Evolutionary conservation across 2,797 vertebrate genomes (phyloP).

Genomic region (Danio albolineatus): DNA sequence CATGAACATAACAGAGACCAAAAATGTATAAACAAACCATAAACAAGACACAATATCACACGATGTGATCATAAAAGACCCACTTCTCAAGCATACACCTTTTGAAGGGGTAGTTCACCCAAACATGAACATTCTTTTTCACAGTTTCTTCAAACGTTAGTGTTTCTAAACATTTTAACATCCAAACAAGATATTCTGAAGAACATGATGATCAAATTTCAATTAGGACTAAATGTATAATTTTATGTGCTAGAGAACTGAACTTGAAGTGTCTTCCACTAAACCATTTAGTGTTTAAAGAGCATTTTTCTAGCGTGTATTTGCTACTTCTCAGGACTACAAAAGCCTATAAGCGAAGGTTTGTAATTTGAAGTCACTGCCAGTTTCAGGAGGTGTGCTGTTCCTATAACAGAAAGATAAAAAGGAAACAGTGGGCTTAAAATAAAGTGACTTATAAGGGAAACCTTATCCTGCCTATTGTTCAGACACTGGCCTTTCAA

Average conservation of each 20-base stretch:
- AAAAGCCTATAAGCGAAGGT: neutral
- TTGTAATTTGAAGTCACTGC: neutral
- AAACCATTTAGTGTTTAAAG: neutral
- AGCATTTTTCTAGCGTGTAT: neutral
- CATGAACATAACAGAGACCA: no score
- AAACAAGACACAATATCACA: neutral
- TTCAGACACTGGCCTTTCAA: constrained; percentile 56
- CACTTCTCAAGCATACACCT: no score
- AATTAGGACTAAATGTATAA: neutral
- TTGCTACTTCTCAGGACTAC: neutral
- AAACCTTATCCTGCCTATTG: constrained; percentile 67
- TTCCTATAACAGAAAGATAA: constrained; percentile 46
- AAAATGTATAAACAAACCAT: no score
- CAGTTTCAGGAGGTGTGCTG: constrained; percentile 16
- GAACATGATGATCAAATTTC: no score
- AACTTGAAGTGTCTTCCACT: neutral
- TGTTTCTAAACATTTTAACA: no score
- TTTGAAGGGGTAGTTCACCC: no score
- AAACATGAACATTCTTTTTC: no score
- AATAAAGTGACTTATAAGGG: constrained; percentile 61
- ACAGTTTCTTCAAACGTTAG: no score
- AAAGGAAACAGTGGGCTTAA: constrained; percentile 61
- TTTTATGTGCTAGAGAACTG: no score
- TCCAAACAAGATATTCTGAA: no score
- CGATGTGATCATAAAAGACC: no score